Evolutionary conservation across 2,797 vertebrate genomes (phyloP).

Genomic region (Siniperca undulata): DNA sequence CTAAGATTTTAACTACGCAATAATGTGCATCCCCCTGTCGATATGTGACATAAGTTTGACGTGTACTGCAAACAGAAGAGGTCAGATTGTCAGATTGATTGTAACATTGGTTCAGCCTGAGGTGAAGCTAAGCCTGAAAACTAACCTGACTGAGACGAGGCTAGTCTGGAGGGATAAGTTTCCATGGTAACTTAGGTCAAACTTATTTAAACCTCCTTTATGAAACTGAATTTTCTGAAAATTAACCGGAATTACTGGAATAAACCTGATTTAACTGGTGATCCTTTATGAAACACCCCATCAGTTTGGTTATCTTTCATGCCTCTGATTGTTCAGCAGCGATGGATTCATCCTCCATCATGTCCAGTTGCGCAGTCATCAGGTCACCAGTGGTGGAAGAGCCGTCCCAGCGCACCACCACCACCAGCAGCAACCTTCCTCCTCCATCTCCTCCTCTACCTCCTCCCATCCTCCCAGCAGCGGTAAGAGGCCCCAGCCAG

Average conservation of each 20-base stretch:
- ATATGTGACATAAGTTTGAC: neutral
- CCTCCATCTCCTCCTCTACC: slow-evolving; percentile 70
- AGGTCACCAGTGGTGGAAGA: slow-evolving; percentile 79
- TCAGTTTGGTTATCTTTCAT: neutral
- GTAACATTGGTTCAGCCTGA: neutral
- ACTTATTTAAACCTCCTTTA: neutral
- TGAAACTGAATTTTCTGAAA: neutral
- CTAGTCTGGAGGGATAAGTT: neutral
- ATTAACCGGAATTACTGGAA: neutral
- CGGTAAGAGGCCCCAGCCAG: slow-evolving; percentile 86
- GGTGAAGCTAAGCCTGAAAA: neutral
- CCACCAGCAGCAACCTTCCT: slow-evolving; percentile 66
- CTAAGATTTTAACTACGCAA: too few relatives aligned
- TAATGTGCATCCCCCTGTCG: too few relatives aligned
- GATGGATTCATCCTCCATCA: slow-evolving; percentile 45
- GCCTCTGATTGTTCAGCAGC: slow-evolving; percentile 41
- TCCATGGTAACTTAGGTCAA: neutral
- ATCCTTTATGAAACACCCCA: neutral
- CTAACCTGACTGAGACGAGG: neutral
- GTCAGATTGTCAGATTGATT: neutral
- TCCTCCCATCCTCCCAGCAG: slow-evolving; percentile 78
- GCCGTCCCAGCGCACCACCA: slow-evolving; percentile 73
- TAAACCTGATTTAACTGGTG: neutral
- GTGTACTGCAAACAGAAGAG: neutral
- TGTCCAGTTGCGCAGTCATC: slow-evolving; percentile 57